phyloP scores from a whole-genome alignment of 2,113 vertebrate species.

The Thinocorus orbignyianus region DNA sequence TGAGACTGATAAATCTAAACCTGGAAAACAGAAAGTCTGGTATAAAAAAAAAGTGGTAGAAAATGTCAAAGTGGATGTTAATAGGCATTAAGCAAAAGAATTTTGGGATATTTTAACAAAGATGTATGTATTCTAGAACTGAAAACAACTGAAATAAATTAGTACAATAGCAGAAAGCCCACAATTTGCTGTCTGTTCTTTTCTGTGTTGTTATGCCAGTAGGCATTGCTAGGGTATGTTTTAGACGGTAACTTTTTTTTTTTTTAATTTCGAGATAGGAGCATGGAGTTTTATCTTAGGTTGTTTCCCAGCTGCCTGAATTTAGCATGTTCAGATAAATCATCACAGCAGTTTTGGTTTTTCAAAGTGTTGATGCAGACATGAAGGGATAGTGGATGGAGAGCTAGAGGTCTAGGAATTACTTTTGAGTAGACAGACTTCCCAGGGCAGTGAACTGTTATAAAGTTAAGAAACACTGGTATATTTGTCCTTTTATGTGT shows the following conservation, averaged over 20 bases:
- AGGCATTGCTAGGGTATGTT: neutral
- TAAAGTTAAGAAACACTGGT: neutral
- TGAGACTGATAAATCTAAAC: neutral
- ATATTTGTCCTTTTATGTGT: neutral
- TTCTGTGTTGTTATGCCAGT: neutral
- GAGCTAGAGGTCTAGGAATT: neutral
- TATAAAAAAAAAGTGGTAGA: neutral
- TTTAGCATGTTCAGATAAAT: neutral
- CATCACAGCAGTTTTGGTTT: neutral
- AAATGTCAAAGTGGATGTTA: neutral
- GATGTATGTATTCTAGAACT: neutral
- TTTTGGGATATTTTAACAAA: neutral
- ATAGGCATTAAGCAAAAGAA: neutral
- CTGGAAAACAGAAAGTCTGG: neutral
- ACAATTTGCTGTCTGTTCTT: neutral
- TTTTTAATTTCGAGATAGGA: neutral
- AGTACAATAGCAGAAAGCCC: neutral
- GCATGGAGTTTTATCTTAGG: neutral
- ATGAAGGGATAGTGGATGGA: neutral
- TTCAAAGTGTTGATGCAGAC: slow-evolving; percentile 2
- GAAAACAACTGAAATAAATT: neutral
- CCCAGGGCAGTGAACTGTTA: neutral
- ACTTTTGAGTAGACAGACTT: neutral
- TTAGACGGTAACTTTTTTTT: neutral
- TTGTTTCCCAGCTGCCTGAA: neutral